Evolutionary conservation across 1,140 invertebrate species (phyloP).

Genomic region (Caenorhabditis brenneri): DNA sequence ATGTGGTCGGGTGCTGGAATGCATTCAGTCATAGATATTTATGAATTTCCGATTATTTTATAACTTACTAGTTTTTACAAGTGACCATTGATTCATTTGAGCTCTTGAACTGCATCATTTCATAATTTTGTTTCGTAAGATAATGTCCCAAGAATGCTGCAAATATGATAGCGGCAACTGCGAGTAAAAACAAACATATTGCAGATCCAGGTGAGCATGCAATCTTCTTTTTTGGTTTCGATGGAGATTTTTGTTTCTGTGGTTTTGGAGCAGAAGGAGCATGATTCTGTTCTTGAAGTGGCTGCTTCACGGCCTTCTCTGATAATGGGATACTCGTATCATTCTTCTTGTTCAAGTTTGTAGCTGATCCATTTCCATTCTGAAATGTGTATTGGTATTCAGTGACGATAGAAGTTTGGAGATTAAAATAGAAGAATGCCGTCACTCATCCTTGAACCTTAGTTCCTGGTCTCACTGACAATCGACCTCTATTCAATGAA

Average conservation of each 20-base stretch:
- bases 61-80: constrained; percentile 4
- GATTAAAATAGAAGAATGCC: constrained; percentile 6
- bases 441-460: constrained; percentile 42
- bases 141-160: constrained; percentile 22
- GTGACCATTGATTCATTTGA: neutral
- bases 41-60: neutral
- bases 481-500: neutral
- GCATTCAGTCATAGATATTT: too few species aligned
- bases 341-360: neutral
- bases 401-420: constrained; percentile 5
- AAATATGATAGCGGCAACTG: constrained; percentile 18
- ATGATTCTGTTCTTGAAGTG: neutral
- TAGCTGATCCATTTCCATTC: constrained; percentile 7
- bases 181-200: constrained; percentile 2
- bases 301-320: constrained; percentile 13
- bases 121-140: constrained; percentile 23
- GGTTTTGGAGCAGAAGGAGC: neutral
- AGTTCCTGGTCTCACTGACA: constrained; percentile 4
- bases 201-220: constrained; percentile 4
- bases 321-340: neutral
- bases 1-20: neutral
- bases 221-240: constrained; percentile 20
- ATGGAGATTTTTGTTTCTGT: neutral
- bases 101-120: constrained; percentile 15
- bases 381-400: neutral